Evolutionary conservation across 2,888 invertebrate genomes (phyloP), one percentile per base, ranked within the genome.

Genomic region (Synergus japonicus): DNA sequence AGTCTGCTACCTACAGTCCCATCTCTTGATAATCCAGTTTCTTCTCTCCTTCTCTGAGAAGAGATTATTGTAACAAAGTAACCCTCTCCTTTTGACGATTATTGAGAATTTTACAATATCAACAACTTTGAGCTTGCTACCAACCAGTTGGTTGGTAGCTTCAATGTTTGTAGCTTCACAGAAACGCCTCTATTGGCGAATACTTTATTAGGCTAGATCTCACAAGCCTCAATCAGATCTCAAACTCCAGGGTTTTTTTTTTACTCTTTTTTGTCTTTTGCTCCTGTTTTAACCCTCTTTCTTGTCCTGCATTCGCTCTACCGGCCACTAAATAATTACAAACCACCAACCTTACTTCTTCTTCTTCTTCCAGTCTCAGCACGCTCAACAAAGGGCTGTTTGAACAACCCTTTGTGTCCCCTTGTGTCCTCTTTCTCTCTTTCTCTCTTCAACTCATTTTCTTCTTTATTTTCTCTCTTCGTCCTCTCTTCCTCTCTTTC

Each of bases 341-440:
- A 84, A 84, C 85, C 83, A 84, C 83, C 86, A 83, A 85, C 85
- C 86, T 86, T 87, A 84, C 88, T 86, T 87, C 87, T 85, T 83
- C 84, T 83, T 83, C 85, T 83, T 83, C 79, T 86, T 29, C 22
- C 81, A 41, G 83, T 83, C 83, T 79, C 76, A 82, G 81, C 83
- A 80, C 81, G 83, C 80, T 83, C 82, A 86, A 87, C 88, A 89
- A 89, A 88, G 87, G 88, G 87, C 84, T 89, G 89, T 89, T 89
- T 88, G 85, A 87, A 85, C 87, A 85, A 85, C 86, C 87, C 88
- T 87, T 88, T 88, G 85, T 86, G 82, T 79, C 81, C 79, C 79
- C 83, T 80, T 76, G 80, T 77, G 79, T 29, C 69, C 83, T 79
- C 81, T 76, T 78, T 77, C 77, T 82, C 79, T 80, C 78, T 79